These are phyloP conservation scores for Enteromius radiatus DNA, from an alignment of 2,797 vertebrate species.

Conservation along the genomic window DNA sequence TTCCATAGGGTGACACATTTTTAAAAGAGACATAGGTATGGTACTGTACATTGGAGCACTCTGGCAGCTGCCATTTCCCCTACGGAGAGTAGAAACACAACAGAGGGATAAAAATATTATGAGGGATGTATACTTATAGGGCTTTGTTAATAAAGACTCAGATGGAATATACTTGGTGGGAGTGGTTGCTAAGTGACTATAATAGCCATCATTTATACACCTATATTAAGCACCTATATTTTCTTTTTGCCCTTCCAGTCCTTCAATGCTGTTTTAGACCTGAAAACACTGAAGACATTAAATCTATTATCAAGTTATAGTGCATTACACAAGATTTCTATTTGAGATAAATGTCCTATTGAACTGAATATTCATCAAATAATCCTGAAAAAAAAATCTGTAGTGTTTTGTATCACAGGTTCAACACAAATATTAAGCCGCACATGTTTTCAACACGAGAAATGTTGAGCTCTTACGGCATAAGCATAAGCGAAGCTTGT, in stretches of 20 bases:
- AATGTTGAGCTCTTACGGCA: too few relatives aligned
- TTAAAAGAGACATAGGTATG: slow-evolving; percentile 12
- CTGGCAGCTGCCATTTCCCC: neutral
- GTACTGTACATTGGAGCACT: neutral
- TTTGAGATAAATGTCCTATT: neutral
- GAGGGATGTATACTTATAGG: neutral
- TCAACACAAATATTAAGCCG: neutral
- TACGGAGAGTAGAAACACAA: neutral
- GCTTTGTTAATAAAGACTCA: slow-evolving; percentile 3
- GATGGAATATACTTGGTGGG: neutral
- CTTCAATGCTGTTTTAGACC: neutral
- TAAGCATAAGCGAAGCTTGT: too few relatives aligned
- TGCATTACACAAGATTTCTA: neutral
- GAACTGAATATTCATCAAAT: neutral
- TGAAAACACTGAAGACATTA: neutral
- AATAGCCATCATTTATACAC: slow-evolving; percentile 21
- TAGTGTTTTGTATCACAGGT: too few relatives aligned
- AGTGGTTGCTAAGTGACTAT: slow-evolving; percentile 36
- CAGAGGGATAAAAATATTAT: neutral
- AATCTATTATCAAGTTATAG: neutral
- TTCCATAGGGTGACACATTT: neutral
- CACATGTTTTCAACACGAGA: neutral
- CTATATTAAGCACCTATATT: slow-evolving; percentile 9
- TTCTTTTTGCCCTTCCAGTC: neutral
- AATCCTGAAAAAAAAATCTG: neutral